phyloP scores from a whole-genome alignment of 37 sponge, comb jelly and placozoan species.

The Diacarnus erythraeanus region DNA sequence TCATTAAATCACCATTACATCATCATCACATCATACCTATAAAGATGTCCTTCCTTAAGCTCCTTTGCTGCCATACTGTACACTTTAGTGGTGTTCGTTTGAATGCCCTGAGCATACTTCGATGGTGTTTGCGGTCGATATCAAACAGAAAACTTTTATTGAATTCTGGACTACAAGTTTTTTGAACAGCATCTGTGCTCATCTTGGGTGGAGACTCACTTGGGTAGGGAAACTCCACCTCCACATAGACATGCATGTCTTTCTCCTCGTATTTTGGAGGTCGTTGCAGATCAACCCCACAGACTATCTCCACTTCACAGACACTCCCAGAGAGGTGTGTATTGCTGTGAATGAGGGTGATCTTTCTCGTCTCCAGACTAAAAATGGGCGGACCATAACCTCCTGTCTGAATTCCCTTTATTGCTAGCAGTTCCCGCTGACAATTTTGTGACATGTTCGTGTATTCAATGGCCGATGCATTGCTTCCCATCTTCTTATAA shows the following conservation, averaged over 20 bases:
- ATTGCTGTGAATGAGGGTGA: slow-evolving; percentile 70
- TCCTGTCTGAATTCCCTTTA: slow-evolving; percentile 72
- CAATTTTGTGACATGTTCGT: slow-evolving; percentile 71
- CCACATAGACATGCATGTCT: slow-evolving; percentile 81
- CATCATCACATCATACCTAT: slow-evolving; percentile 19
- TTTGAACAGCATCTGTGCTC: slow-evolving; percentile 38
- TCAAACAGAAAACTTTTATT: slow-evolving; percentile 36
- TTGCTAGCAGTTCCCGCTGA: slow-evolving; percentile 71
- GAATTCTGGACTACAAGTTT: slow-evolving; percentile 71
- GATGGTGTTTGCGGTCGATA: slow-evolving; percentile 80
- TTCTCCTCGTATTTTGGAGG: slow-evolving; percentile 70
- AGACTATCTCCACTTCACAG: slow-evolving; percentile 74
- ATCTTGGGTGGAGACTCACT: slow-evolving; percentile 57
- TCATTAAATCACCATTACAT: background rate
- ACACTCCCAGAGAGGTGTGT: slow-evolving; percentile 64
- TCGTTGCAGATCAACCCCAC: slow-evolving; percentile 55
- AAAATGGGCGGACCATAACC: slow-evolving; percentile 75
- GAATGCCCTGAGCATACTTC: slow-evolving; percentile 62
- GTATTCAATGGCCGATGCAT: slow-evolving; percentile 60
- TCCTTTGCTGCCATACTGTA: slow-evolving; percentile 51
- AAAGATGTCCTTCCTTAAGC: slow-evolving; percentile 55
- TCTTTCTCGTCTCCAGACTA: slow-evolving; percentile 86
- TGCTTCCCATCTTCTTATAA: slow-evolving; percentile 58
- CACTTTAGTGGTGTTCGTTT: slow-evolving; percentile 79
- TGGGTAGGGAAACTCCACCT: slow-evolving; percentile 91